These are phyloP conservation scores for Rattus rattus DNA, from an alignment of 2,113 vertebrate genomes.

Conservation along the genomic window DNA sequence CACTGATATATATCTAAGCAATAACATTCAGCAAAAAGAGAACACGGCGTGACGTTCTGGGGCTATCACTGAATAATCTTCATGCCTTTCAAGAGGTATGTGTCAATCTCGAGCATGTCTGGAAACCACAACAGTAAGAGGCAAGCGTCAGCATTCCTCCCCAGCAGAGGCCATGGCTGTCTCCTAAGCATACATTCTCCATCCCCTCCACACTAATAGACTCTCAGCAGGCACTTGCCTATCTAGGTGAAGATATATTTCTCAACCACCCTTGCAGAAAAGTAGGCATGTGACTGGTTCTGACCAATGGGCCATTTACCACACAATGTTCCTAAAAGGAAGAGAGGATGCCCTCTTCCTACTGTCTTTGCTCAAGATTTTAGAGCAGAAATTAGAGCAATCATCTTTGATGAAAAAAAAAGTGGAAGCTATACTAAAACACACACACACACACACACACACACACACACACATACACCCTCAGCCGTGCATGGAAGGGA, in stretches of 20 bases:
- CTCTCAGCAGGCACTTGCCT: not conserved
- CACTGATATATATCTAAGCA: not conserved
- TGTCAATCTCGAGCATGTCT: not conserved
- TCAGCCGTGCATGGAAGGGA: not conserved
- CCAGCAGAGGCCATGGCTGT: not conserved
- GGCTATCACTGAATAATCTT: not conserved
- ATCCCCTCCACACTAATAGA: not conserved
- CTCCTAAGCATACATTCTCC: not conserved
- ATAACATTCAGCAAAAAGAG: not conserved
- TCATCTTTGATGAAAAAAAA: not conserved
- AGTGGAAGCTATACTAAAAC: not conserved
- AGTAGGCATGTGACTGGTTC: not conserved
- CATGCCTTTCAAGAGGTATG: not conserved
- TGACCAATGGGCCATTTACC: not conserved
- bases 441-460: not conserved
- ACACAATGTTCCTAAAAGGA: not conserved
- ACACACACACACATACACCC: not conserved
- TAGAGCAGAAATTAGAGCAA: conserved; percentile 1
- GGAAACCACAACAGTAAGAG: not conserved
- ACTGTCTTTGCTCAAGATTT: not conserved
- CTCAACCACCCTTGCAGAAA: not conserved
- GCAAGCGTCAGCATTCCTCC: not conserved
- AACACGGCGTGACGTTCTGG: not conserved
- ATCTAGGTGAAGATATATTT: not conserved
- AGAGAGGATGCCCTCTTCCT: not conserved